Evolutionary conservation across 2,888 invertebrate genomes (phyloP).

Genomic region (Hydrotaea diabolus): DNA sequence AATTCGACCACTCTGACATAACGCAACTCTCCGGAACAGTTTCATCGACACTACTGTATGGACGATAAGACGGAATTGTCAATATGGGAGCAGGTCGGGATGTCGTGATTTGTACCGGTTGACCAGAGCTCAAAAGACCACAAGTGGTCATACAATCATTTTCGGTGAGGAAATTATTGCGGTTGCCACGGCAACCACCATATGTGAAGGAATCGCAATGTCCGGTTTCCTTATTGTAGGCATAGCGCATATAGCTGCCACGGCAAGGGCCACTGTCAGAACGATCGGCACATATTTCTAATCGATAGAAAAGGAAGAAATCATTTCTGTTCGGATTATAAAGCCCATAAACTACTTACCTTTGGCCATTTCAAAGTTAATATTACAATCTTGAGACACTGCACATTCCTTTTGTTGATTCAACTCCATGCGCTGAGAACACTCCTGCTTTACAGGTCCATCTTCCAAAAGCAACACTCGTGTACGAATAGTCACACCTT

Average conservation of each 20-base stretch:
- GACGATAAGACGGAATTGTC: constrained; percentile 51
- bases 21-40: constrained; percentile 84
- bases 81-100: constrained; percentile 45
- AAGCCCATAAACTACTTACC: constrained; percentile 80
- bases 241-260: constrained; percentile 93
- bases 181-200: constrained; percentile 94
- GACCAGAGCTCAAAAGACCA: constrained; percentile 65
- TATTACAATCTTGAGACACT: constrained; percentile 85
- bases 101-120: constrained; percentile 49
- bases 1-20: constrained; percentile 90
- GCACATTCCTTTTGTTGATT: constrained; percentile 88
- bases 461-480: constrained; percentile 87
- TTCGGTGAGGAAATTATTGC: constrained; percentile 93
- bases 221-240: constrained; percentile 87
- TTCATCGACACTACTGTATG: constrained; percentile 57
- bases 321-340: neutral
- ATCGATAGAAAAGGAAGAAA: too few relatives aligned
- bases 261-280: constrained; percentile 92
- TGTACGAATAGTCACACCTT: constrained; percentile 87
- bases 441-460: constrained; percentile 83
- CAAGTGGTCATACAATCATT: constrained; percentile 90
- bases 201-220: constrained; percentile 94
- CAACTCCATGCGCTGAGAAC: constrained; percentile 86
- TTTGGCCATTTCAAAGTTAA: constrained; percentile 89
- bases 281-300: constrained; percentile 91